Evolutionary conservation across 2,888 invertebrate genomes (phyloP).

Genomic region (Thumatha senex): DNA sequence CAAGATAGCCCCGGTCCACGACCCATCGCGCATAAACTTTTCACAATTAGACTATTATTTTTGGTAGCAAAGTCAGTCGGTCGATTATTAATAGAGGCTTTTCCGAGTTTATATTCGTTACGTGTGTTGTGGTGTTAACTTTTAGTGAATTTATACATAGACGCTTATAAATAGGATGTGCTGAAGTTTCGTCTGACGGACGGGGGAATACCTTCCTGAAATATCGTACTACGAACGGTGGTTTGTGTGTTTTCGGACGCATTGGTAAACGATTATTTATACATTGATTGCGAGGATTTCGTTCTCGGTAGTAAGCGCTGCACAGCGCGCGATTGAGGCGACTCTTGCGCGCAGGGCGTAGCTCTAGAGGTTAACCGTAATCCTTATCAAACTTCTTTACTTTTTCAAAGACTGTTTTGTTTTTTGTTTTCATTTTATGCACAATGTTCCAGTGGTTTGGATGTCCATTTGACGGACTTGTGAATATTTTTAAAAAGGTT

Average conservation of each 20-base stretch:
- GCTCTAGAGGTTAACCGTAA: slow-evolving; percentile 25
- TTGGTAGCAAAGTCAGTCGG: slow-evolving; percentile 85
- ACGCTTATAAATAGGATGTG: slow-evolving; percentile 84
- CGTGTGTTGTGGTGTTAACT: slow-evolving; percentile 84
- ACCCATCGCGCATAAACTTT: slow-evolving; percentile 84
- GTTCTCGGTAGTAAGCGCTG: slow-evolving; percentile 45
- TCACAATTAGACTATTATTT: slow-evolving; percentile 85
- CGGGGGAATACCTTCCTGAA: slow-evolving; percentile 84
- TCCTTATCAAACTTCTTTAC: background rate
- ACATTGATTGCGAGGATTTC: slow-evolving; percentile 73
- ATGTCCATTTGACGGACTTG: no score
- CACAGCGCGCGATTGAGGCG: slow-evolving; percentile 33
- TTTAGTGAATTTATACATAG: slow-evolving; percentile 84
- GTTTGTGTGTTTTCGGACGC: slow-evolving; percentile 81
- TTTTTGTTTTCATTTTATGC: no score
- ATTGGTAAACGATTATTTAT: slow-evolving; percentile 84
- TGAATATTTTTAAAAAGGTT: no score
- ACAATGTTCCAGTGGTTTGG: no score
- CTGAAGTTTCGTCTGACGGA: slow-evolving; percentile 83
- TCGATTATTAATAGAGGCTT: slow-evolving; percentile 85
- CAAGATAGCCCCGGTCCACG: slow-evolving; percentile 84
- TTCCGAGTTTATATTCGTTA: slow-evolving; percentile 84
- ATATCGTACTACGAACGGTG: slow-evolving; percentile 82
- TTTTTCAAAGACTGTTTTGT: background rate
- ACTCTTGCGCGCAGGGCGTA: slow-evolving; percentile 28